phyloP scores from a whole-genome alignment of 2,113 vertebrate species.

The Oncorhynchus clarkii region DNA sequence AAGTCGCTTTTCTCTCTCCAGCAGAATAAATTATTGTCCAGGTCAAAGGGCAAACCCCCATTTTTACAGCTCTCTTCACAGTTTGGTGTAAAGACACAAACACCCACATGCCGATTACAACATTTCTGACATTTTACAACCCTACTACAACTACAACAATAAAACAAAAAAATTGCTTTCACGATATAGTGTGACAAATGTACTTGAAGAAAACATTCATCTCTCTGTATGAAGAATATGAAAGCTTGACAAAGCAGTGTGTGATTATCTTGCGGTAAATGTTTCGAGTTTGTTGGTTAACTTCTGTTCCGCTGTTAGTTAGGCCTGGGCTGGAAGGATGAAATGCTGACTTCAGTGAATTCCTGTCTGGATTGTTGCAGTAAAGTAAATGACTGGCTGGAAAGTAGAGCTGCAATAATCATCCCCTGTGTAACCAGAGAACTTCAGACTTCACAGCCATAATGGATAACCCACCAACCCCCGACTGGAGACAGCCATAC shows the following conservation, averaged over 20 bases:
- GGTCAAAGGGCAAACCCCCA: slow-evolving; percentile 25
- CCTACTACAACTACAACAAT: slow-evolving; percentile 47
- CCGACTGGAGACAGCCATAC: not conserved
- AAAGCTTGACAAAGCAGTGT: not conserved
- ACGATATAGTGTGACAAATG: not conserved
- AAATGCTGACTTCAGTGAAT: slow-evolving; percentile 58
- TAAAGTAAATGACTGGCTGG: slow-evolving; percentile 49
- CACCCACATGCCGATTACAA: slow-evolving; percentile 63
- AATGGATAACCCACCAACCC: too few species aligned
- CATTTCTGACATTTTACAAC: slow-evolving; percentile 20
- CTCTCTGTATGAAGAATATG: not conserved
- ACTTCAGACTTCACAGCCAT: slow-evolving; percentile 16
- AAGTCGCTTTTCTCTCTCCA: slow-evolving; percentile 39
- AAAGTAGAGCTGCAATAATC: slow-evolving; percentile 68
- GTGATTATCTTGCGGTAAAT: not conserved
- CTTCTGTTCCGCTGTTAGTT: slow-evolving; percentile 24
- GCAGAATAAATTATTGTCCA: slow-evolving; percentile 35
- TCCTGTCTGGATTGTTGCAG: slow-evolving; percentile 63
- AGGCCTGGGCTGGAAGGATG: not conserved
- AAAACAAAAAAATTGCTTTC: slow-evolving; percentile 24
- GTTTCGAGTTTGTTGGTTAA: not conserved
- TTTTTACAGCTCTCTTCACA: slow-evolving; percentile 19
- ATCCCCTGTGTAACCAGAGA: slow-evolving; percentile 45
- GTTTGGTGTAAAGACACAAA: slow-evolving; percentile 61
- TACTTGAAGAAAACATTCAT: not conserved